Base-by-base conservation (phyloP, 1,140 invertebrate species). In the Trichomalopsis sarcophagae region DNA sequence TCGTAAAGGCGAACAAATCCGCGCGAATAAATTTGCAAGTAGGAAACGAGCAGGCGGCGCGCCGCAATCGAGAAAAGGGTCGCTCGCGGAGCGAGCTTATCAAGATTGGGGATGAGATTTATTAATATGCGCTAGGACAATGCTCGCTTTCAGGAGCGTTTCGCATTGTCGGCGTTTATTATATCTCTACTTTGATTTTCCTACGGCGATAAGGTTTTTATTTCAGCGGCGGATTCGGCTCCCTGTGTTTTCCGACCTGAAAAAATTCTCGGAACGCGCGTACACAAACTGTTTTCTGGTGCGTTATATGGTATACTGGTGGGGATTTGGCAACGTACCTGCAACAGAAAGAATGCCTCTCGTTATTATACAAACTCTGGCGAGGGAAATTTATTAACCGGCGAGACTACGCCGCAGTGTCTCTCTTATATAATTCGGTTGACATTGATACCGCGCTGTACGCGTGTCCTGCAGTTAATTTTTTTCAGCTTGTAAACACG, bases 1-100 rank as follows among this genome's bases (percentile, higher is more conserved):
- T 84, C 66, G 68, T 84, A 84, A 84, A 84, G 77, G 77, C 55
- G 30, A 66, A 74, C 83, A 84, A 84, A 84, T 84, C 77, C 68
- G 84, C 55, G 69, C 30, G 78, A 81, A 85, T 85, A 81, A 85
- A 85, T 85, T 85, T 85, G 73, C 79, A 69, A 81, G 84, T 81
- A 77, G 84, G 62, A 81, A 77, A 81, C 84, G 50, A 66, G 50
- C 74, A 21, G 77, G 13, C 47, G 10, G 13, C 13, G 17, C 2
- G 55, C 40, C 44, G 33, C 62, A 36, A 81, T 81, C 44, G 80
- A 81, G 69, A 62, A 66, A 82, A 66, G 50, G n/a, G 50, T n/a
- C 30, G 9, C 10, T 1, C 17, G 17, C 27, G 13, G 23, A 21
- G 47, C 13, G 40, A 9, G 76, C 27, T 84, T 84, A 84, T 80